Evolutionary conservation across 2,797 vertebrate species (phyloP), one percentile per base, ranked within the genome.

Genomic region (Anguilla anguilla): DNA sequence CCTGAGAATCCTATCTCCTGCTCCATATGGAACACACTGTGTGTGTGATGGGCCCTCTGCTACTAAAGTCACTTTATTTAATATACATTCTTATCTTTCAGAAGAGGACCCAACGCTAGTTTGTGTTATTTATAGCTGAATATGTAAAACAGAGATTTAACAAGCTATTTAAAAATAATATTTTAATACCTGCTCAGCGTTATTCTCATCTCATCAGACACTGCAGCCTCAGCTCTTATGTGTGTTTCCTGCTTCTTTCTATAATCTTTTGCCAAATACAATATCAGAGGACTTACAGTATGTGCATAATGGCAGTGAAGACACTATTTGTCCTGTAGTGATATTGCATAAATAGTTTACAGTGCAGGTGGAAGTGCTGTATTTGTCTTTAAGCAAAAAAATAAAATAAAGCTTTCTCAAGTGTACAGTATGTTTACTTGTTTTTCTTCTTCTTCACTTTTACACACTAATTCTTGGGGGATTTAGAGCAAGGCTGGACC

Each of bases 351-450:
- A 95, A 93, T 94, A 96, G 92, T 97, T 97, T 95, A 93, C 94
- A 95, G 94, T 96, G 94, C 89, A 96, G 92, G 92, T 97, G 95
- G 88, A 84, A 92, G 94, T 96, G 96, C 95, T 96, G 94, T 94
- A 94, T 91, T 93, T 95, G 94, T 96, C 93, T 92, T 89, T 93
- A 49, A 96, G 95, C 95, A 97, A 96, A 95, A 57, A 19, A 15
- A 43, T 43, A 43, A 94, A 97, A 98, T 98, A 98, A 97, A 98
- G 96, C 94, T 95, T 95, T 96, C 95, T 93, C 92, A 93, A 95
- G 93, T 94, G 93, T 74, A 55, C 39, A 35, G 28, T 64, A 25
- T 82, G 77, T 87, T 49, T 43, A 10, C 6, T 31, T 19, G 69
- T 57, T 22, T 84, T 15, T 87, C 2, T 87, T 31, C 0, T 17